Percentiles rank a stretch among this genome's conserved stretches.
phyloP scores from a whole-genome alignment of 2,797 vertebrate species.

The Semaprochilodus insignis region DNA sequence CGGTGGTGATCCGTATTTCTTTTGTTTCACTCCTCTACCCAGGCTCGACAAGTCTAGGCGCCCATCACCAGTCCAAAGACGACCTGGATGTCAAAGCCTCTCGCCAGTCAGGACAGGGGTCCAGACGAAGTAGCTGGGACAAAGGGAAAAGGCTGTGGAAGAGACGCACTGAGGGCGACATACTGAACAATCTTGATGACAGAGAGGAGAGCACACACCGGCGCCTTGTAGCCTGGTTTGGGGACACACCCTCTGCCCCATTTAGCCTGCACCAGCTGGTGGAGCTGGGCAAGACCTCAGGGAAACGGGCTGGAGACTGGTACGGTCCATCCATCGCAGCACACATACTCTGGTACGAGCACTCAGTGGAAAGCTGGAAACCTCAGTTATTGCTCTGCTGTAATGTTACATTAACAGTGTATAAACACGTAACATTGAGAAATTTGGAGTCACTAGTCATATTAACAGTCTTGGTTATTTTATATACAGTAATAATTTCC shows the following conservation, averaged over 20 bases:
- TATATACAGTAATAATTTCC: too few species aligned
- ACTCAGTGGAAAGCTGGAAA: too few species aligned
- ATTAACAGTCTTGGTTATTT: too few species aligned
- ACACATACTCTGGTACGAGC: slow-evolving; percentile 88
- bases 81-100: slow-evolving; percentile 74
- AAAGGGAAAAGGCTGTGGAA: slow-evolving; percentile 44
- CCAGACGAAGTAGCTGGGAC: background rate
- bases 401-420: too few species aligned
- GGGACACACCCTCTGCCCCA: slow-evolving; percentile 79
- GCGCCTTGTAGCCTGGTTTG: slow-evolving; percentile 85
- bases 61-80: slow-evolving; percentile 69
- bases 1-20: too few species aligned
- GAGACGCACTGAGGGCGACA: slow-evolving; percentile 69
- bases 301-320: slow-evolving; percentile 92
- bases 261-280: slow-evolving; percentile 89
- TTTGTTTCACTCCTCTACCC: background rate
- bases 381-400: too few species aligned
- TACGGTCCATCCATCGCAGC: slow-evolving; percentile 88
- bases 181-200: slow-evolving; percentile 50
- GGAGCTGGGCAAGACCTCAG: slow-evolving; percentile 81
- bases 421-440: too few species aligned
- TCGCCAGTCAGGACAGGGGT: slow-evolving; percentile 30
- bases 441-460: too few species aligned
- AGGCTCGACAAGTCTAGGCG: slow-evolving; percentile 84
- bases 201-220: slow-evolving; percentile 79